These are phyloP conservation scores for Cheumatopsyche charites DNA, from an alignment of 1,140 invertebrate genomes.

Conservation along the genomic window DNA sequence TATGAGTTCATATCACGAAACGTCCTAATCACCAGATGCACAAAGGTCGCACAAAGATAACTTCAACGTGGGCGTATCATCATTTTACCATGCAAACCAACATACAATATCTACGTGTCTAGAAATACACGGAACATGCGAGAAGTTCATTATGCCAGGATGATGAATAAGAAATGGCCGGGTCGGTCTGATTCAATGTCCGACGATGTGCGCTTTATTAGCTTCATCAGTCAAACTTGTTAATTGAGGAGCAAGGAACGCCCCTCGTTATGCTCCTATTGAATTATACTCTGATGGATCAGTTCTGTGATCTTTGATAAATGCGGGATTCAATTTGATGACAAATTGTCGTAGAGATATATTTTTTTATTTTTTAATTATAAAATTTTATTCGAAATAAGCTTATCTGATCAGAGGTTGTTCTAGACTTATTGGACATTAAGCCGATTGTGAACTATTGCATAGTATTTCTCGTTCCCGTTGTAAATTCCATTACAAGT, in stretches of 20 bases:
- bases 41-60: conserved; percentile 11
- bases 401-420: too few species aligned
- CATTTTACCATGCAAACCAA: conserved; percentile 3
- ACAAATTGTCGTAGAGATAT: too few species aligned
- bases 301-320: too few species aligned
- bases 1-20: conserved; percentile 27
- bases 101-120: conserved; percentile 14
- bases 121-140: conserved; percentile 29
- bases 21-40: conserved; percentile 15
- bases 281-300: too few species aligned
- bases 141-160: conserved; percentile 15
- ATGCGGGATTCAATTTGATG: too few species aligned
- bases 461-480: too few species aligned
- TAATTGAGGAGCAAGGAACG: not conserved
- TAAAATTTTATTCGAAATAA: too few species aligned
- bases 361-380: too few species aligned
- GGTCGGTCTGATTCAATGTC: not conserved
- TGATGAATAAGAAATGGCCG: conserved; percentile 7
- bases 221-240: conserved; percentile 17
- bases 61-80: not conserved
- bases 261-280: too few species aligned
- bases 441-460: too few species aligned
- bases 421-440: too few species aligned
- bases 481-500: too few species aligned
- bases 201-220: not conserved